phyloP scores from a whole-genome alignment of 2,113 vertebrate genomes.

The Dipodomys stephensi region DNA sequence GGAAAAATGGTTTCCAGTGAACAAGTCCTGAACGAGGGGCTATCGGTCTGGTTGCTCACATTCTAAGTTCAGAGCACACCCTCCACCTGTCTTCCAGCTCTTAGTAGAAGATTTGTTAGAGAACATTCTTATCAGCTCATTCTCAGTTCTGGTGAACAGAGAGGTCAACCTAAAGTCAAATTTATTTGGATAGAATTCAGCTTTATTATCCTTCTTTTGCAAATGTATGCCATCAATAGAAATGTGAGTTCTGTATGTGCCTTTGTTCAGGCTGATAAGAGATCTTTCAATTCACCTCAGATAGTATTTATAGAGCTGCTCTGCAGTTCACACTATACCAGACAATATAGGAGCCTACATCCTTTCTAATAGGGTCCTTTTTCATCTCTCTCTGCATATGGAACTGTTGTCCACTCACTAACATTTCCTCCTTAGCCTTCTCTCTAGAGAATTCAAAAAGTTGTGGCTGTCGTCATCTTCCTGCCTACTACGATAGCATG shows the following conservation, averaged over 20 bases:
- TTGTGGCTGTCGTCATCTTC: constrained; percentile 56
- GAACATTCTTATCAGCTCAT: not conserved
- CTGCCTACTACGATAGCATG: not conserved
- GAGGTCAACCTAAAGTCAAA: constrained; percentile 60
- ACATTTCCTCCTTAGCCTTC: constrained; percentile 27
- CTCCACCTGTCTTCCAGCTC: not conserved
- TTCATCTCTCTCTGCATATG: not conserved
- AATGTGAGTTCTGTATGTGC: constrained; percentile 16
- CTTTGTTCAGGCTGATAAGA: constrained; percentile 34
- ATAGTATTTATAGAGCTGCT: constrained; percentile 14
- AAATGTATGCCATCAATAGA: not conserved
- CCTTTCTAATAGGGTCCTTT: not conserved
- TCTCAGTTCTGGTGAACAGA: not conserved
- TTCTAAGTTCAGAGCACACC: not conserved
- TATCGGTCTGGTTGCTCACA: not conserved
- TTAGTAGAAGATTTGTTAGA: not conserved
- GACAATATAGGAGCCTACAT: not conserved
- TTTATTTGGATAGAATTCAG: not conserved
- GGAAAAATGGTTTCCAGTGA: not conserved
- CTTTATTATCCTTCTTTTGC: constrained; percentile 21
- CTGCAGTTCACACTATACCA: not conserved
- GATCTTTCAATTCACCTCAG: constrained; percentile 54
- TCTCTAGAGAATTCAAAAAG: constrained; percentile 27
- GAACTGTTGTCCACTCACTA: not conserved
- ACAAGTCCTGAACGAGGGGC: not conserved